phyloP scores from a whole-genome alignment of 1,140 invertebrate species.

The Teleogryllus occipitalis region DNA sequence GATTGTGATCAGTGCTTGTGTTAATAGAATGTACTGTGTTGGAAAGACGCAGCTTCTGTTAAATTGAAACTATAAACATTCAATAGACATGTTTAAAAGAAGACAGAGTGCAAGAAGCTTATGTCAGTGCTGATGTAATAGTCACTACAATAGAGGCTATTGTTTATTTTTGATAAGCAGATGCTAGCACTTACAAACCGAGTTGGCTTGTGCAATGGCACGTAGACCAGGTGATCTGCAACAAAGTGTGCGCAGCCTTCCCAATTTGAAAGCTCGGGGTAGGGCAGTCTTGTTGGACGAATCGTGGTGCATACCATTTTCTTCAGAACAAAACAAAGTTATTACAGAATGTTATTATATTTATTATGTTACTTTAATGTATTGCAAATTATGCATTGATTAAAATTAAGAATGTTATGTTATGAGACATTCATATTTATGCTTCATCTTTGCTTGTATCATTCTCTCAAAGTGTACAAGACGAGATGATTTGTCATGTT shows the following conservation, averaged over 20 bases:
- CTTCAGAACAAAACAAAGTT: conserved; percentile 31
- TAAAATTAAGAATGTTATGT: too few relatives aligned
- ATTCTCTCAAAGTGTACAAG: too few relatives aligned
- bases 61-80: neutral
- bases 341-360: too few relatives aligned
- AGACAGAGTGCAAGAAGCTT: neutral
- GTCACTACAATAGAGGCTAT: neutral
- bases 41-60: neutral
- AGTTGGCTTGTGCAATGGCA: conserved; percentile 45
- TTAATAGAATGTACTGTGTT: neutral
- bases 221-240: conserved; percentile 51
- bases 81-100: neutral
- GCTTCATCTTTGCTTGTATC: too few relatives aligned
- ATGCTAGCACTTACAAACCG: conserved; percentile 43
- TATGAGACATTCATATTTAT: too few relatives aligned
- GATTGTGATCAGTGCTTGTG: neutral
- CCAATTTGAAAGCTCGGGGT: conserved; percentile 50
- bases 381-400: too few relatives aligned
- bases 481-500: too few relatives aligned
- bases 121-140: neutral
- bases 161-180: conserved; percentile 12
- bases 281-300: conserved; percentile 50
- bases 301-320: conserved; percentile 65
- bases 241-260: conserved; percentile 49
- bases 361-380: too few relatives aligned